Conservation (phyloP, 2,888 invertebrate species). For the Drosophila fulvimacula region DNA sequence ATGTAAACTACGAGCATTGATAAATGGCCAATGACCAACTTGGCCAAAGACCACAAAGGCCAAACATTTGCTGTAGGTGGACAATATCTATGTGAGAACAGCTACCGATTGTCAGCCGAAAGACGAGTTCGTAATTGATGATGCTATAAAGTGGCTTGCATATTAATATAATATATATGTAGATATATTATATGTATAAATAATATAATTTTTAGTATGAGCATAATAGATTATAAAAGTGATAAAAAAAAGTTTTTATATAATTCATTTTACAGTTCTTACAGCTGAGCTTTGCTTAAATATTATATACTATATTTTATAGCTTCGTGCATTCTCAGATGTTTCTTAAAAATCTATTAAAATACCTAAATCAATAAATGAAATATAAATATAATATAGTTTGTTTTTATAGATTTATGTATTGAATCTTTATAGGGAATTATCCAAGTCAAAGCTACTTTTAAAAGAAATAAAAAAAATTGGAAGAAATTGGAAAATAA, state of each 20-base stretch:
- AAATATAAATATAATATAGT: too few species aligned
- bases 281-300: not conserved
- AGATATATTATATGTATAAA: not conserved
- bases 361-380: too few species aligned
- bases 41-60: not conserved
- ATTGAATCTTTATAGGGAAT: too few species aligned
- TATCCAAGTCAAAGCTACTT: too few species aligned
- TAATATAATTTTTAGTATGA: not conserved
- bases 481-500: too few species aligned
- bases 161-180: not conserved
- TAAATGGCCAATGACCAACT: constrained; percentile 36
- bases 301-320: too few species aligned
- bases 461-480: too few species aligned
- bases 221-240: not conserved
- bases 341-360: too few species aligned
- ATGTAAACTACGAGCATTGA: constrained; percentile 58
- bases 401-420: too few species aligned
- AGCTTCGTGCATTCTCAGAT: too few species aligned
- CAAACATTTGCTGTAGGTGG: constrained; percentile 25
- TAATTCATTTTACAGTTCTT: not conserved
- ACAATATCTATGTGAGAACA: constrained; percentile 18
- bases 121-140: not conserved
- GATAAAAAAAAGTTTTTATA: not conserved
- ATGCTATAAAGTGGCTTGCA: not conserved
- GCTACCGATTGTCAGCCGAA: constrained; percentile 33